These are phyloP conservation scores for Equus przewalskii DNA, from an alignment of 2,113 vertebrate species.

Conservation along the genomic window DNA sequence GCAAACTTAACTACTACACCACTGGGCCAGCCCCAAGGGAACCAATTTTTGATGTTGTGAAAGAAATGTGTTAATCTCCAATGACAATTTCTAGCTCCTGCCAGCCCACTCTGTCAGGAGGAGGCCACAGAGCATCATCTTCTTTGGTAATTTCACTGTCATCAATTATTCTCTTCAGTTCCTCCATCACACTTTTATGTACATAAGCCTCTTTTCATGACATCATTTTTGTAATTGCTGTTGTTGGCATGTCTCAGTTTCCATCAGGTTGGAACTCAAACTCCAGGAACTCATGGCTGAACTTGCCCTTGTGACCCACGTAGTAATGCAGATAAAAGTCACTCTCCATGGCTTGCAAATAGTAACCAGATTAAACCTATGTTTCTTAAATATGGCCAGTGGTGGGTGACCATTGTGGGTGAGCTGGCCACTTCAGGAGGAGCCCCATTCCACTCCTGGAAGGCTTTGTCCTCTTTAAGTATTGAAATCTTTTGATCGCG, in stretches of 20 bases:
- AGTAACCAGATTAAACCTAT: too few relatives aligned
- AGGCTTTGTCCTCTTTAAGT: neutral
- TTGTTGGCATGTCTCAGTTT: too few relatives aligned
- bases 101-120: constrained; percentile 96
- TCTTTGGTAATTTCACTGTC: constrained; percentile 91
- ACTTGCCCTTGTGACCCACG: constrained; percentile 98
- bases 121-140: constrained; percentile 93
- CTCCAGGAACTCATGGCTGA: constrained; percentile 98
- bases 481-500: neutral
- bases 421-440: neutral
- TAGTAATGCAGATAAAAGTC: constrained; percentile 98
- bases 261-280: constrained; percentile 98
- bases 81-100: constrained; percentile 86
- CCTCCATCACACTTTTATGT: constrained; percentile 98
- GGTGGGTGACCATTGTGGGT: neutral
- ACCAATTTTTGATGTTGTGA: too few relatives aligned
- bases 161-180: constrained; percentile 97
- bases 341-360: constrained; percentile 90
- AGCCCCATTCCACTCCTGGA: neutral
- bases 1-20: too few relatives aligned
- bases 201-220: constrained; percentile 92
- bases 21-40: too few relatives aligned
- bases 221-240: too few relatives aligned
- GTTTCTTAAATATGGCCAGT: neutral
- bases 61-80: neutral